phyloP scores from a whole-genome alignment of 2,797 vertebrate species.

The Lepidocolaptes lacrymiger region DNA sequence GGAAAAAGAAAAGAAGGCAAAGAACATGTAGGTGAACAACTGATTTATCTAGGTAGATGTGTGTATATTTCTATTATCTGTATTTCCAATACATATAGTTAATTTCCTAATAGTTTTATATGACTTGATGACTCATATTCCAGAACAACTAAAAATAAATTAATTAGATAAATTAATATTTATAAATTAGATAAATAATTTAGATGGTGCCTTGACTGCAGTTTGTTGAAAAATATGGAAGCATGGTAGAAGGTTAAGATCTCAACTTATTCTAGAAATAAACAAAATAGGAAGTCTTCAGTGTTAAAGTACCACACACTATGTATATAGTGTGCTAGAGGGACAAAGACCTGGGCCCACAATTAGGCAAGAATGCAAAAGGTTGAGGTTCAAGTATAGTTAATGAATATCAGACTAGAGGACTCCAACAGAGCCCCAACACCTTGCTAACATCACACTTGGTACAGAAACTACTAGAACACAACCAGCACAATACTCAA shows the following conservation, averaged over 20 bases:
- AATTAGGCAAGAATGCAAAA: background rate
- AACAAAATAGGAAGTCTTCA: background rate
- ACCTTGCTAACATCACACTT: background rate
- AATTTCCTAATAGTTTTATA: background rate
- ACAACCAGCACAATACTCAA: background rate
- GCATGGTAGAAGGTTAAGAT: background rate
- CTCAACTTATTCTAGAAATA: background rate
- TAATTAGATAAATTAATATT: background rate
- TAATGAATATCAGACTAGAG: background rate
- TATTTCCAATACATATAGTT: background rate
- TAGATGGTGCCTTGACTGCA: background rate
- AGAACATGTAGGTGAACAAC: rapidly evolving
- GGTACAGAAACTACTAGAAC: background rate
- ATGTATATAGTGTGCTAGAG: background rate
- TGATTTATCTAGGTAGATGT: background rate
- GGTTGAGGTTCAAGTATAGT: background rate
- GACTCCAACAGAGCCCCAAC: background rate
- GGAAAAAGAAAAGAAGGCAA: background rate
- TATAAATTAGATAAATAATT: background rate
- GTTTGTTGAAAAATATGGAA: background rate
- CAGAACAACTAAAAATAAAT: background rate
- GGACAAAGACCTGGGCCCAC: too few relatives aligned
- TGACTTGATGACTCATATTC: background rate
- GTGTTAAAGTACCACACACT: background rate
- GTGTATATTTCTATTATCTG: background rate